A percentile compares a stretch with the other conserved stretches of the same genome.
Evolutionary conservation across 2,113 vertebrate species (phyloP).

Genomic region (Dermatemys mawii): DNA sequence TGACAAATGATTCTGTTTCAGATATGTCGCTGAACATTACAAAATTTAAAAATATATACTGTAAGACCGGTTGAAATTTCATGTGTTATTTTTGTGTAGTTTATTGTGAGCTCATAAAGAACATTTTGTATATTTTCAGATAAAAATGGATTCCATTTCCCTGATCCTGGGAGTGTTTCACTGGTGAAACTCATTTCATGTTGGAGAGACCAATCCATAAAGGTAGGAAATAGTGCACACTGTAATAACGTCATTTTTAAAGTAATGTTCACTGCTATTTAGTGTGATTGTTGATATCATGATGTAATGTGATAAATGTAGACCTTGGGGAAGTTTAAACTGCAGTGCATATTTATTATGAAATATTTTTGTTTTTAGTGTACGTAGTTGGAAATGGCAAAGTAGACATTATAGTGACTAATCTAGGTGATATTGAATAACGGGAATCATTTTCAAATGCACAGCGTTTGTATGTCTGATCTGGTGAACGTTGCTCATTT

Average conservation of each 20-base stretch:
- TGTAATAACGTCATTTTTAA: background rate
- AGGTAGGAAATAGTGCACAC: slow-evolving; percentile 67
- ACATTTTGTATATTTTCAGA: slow-evolving; percentile 58
- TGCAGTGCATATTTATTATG: background rate
- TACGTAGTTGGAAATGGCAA: background rate
- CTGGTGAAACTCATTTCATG: slow-evolving; percentile 75
- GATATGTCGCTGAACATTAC: background rate
- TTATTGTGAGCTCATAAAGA: background rate
- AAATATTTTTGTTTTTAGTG: background rate
- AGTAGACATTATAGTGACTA: background rate
- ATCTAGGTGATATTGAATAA: background rate
- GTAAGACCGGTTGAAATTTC: background rate
- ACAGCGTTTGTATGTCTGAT: background rate
- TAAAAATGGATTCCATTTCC: slow-evolving; percentile 8
- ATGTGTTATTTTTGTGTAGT: background rate
- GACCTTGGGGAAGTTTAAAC: background rate
- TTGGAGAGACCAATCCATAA: slow-evolving; percentile 81
- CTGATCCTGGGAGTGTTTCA: slow-evolving; percentile 37
- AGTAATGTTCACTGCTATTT: background rate
- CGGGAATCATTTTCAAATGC: background rate
- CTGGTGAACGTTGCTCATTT: background rate
- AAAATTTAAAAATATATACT: background rate
- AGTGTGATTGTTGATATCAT: background rate
- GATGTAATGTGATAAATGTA: background rate
- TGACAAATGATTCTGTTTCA: background rate